Evolutionary conservation across 2,888 invertebrate genomes (phyloP), one percentile per base, ranked within the genome.

Genomic region (Cephus sareptanus): DNA sequence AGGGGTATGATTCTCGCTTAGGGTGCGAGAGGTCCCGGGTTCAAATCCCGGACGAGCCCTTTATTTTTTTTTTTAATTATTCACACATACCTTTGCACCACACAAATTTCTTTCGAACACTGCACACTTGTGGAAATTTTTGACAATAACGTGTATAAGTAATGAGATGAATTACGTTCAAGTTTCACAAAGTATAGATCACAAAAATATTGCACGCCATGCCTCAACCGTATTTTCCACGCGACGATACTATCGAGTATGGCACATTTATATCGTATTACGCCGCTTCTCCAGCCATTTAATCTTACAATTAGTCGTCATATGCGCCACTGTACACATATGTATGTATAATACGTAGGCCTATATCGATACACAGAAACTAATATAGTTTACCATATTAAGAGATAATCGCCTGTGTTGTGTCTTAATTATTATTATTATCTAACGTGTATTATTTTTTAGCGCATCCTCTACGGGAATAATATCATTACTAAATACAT

Each of bases 11-110:
- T 78, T 78, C 78, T 78, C 78, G 76, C 78, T 78, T 78, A 78
- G 76, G 78, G 78, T 78, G 78, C 78, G 78, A 76, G 78, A 78
- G 78, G 78, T 78, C 78, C 78, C 76, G 76, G 78, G 82, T 85
- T 85, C 84, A 85, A 85, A 84, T 85, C 85, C 84, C 83, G 84
- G 85, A 85, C 83, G 84, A 85, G 84, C 84, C 84, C 83, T 68
- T 11, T 79, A 81, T 83, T 84, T 83, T 82, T 30, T 34, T 34
- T 33, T 74, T 74, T 15, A 6, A n/a, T 40, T 1, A 15, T 56
- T 56, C 23, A 56, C 23, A 56, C 9, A 56, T 23, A 35, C 12
- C 35, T 37, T 15, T 23, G 3, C 23, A 23, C 69, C 33, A 33
- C 35, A 33, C 12, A 74, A 35, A 34, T n/a, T 74, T 35, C 11